Conservation (phyloP, 2,888 invertebrate species). For the Eretmocerus hayati region DNA sequence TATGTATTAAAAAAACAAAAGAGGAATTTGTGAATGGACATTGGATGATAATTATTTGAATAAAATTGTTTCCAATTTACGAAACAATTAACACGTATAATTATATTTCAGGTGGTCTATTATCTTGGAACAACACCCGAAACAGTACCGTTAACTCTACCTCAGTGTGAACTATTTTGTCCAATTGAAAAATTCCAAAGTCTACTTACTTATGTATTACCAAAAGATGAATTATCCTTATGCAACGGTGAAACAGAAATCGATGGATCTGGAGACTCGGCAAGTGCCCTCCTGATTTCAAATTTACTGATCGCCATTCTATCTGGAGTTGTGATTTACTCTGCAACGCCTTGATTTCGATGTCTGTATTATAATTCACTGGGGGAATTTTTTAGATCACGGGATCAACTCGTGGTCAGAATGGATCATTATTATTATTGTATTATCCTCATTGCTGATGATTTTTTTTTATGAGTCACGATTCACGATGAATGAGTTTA, state of each 20-base stretch:
- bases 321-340: neutral
- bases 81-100: too few relatives aligned
- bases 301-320: neutral
- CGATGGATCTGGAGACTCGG: neutral
- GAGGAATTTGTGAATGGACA: neutral
- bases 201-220: conserved; percentile 25
- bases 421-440: too few relatives aligned
- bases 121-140: conserved; percentile 1
- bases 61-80: too few relatives aligned
- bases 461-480: too few relatives aligned
- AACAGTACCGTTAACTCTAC: conserved; percentile 12
- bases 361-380: too few relatives aligned
- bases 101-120: conserved; percentile 13
- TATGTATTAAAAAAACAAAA: neutral
- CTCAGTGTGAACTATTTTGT: conserved; percentile 28
- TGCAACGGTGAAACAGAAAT: too few relatives aligned
- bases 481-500: too few relatives aligned
- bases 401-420: too few relatives aligned
- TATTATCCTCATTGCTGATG: too few relatives aligned
- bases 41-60: too few relatives aligned
- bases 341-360: neutral
- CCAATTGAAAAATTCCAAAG: conserved; percentile 28
- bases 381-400: too few relatives aligned
- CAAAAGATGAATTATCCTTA: conserved; percentile 24
- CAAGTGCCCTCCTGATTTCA: neutral